These are phyloP conservation scores for Lasioglossum marginatum DNA, from an alignment of 2,888 invertebrate genomes.

Conservation along the genomic window DNA sequence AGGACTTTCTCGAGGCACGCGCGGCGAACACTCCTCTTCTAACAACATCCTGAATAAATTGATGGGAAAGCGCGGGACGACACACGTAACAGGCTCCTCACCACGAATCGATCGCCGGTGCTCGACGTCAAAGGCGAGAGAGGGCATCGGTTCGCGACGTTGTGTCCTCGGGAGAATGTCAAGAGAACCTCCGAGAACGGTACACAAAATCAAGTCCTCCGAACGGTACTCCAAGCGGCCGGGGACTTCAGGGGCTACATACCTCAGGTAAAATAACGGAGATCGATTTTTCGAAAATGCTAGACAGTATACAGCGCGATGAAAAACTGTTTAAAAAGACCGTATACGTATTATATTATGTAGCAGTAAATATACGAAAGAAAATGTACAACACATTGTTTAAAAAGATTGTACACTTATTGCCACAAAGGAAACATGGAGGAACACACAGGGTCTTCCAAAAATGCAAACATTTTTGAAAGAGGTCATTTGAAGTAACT, in stretches of 20 bases:
- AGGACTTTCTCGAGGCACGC: constrained; percentile 22
- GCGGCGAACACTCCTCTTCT: constrained; percentile 6
- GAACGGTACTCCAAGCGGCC: background rate
- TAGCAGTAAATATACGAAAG: too few relatives aligned
- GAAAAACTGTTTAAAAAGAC: too few relatives aligned
- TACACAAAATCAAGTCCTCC: constrained; percentile 29
- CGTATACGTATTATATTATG: too few relatives aligned
- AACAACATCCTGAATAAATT: constrained; percentile 54
- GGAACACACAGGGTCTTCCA: too few relatives aligned
- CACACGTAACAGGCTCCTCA: constrained; percentile 29
- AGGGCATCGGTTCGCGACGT: constrained; percentile 11
- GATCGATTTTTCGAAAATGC: too few relatives aligned
- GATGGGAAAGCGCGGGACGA: constrained; percentile 17
- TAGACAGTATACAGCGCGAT: background rate
- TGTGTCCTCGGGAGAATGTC: constrained; percentile 31
- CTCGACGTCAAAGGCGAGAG: constrained; percentile 45
- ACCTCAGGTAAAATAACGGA: too few relatives aligned
- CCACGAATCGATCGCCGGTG: constrained; percentile 39
- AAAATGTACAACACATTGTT: too few relatives aligned
- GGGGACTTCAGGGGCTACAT: background rate
- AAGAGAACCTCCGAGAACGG: constrained; percentile 8
- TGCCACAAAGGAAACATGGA: too few relatives aligned
- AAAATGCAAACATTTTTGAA: too few relatives aligned
- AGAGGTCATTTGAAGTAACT: too few relatives aligned
- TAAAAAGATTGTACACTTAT: too few relatives aligned